phyloP scores from a whole-genome alignment of 1,140 invertebrate species.

The Halictus rubicundus region DNA sequence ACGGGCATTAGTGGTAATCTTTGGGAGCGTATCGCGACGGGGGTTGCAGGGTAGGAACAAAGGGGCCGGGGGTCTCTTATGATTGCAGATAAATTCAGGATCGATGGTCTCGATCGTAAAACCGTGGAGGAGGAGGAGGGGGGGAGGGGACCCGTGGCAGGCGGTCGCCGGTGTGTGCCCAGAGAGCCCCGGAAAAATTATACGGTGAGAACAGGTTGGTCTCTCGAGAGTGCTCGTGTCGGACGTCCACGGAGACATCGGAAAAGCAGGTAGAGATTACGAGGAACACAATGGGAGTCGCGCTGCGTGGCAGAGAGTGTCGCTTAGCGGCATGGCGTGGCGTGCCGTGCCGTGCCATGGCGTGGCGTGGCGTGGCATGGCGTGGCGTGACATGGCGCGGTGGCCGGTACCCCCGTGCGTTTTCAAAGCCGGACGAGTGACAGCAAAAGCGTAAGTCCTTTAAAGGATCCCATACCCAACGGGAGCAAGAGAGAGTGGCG shows the following conservation, averaged over 20 bases:
- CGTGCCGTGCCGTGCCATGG: slow-evolving; percentile 39
- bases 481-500: not conserved
- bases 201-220: slow-evolving; percentile 23
- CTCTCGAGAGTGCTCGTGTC: slow-evolving; percentile 28
- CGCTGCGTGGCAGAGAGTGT: no score
- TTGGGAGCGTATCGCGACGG: not conserved
- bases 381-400: no score
- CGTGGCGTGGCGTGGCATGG: not conserved
- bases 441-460: slow-evolving; percentile 43
- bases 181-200: slow-evolving; percentile 14
- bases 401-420: slow-evolving; percentile 37
- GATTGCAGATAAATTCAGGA: not conserved
- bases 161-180: not conserved
- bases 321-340: no score
- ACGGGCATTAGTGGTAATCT: no score
- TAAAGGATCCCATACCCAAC: slow-evolving; percentile 35
- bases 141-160: no score
- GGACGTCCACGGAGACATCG: slow-evolving; percentile 46
- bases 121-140: no score
- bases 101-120: not conserved
- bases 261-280: slow-evolving; percentile 64
- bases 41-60: not conserved
- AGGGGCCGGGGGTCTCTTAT: not conserved
- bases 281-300: slow-evolving; percentile 42
- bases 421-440: slow-evolving; percentile 35